These are phyloP conservation scores for Podarcis siculus DNA, from an alignment of 2,797 vertebrate genomes.

Conservation along the genomic window DNA sequence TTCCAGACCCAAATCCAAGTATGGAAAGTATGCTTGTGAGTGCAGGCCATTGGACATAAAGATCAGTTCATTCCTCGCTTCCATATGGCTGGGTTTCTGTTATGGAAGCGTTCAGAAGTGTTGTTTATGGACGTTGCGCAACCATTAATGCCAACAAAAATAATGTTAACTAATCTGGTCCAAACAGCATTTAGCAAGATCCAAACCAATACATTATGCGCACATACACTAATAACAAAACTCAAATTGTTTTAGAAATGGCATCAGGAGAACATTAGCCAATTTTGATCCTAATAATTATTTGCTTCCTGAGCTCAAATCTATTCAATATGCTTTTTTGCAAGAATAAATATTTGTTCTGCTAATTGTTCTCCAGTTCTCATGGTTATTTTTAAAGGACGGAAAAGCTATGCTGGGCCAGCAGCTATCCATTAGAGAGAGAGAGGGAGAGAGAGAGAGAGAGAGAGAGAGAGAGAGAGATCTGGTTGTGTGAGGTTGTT, in stretches of 20 bases:
- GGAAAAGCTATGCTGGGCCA: slow-evolving; percentile 63
- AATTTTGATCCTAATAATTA: slow-evolving; percentile 77
- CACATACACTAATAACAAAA: slow-evolving; percentile 73
- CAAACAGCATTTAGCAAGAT: slow-evolving; percentile 75
- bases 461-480: slow-evolving; percentile 27
- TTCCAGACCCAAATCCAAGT: slow-evolving; percentile 45
- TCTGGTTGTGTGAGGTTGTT: slow-evolving; percentile 40
- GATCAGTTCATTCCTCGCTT: slow-evolving; percentile 57
- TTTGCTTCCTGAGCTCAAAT: slow-evolving; percentile 76
- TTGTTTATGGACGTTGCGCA: slow-evolving; percentile 69
- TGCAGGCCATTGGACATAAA: slow-evolving; percentile 44
- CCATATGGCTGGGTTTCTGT: slow-evolving; percentile 60
- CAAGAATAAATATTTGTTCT: slow-evolving; percentile 77
- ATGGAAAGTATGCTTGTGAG: slow-evolving; percentile 43
- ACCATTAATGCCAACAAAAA: slow-evolving; percentile 74
- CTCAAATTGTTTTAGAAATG: slow-evolving; percentile 76
- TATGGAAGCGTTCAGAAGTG: slow-evolving; percentile 64
- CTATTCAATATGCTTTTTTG: slow-evolving; percentile 74
- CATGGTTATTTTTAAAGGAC: slow-evolving; percentile 71
- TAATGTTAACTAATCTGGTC: slow-evolving; percentile 71
- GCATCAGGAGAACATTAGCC: slow-evolving; percentile 70
- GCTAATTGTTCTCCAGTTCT: slow-evolving; percentile 75
- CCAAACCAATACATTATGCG: slow-evolving; percentile 74
- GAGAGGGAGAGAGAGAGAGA: not conserved
- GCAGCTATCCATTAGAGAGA: slow-evolving; percentile 68